These are phyloP conservation scores for Planococcus citri DNA, from an alignment of 1,140 invertebrate genomes.

Conservation along the genomic window DNA sequence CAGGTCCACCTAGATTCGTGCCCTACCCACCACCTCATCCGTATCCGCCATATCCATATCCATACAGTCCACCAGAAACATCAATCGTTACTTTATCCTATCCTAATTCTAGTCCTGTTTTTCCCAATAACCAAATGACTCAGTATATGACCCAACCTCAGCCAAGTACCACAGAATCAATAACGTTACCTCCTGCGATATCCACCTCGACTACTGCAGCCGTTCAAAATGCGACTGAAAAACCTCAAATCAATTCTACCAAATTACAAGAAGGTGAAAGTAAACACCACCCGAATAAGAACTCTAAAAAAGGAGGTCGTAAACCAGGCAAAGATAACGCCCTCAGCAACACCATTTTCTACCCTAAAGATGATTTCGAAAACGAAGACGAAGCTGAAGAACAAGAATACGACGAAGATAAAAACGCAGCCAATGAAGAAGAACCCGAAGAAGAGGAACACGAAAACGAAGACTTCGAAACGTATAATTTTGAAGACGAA, in stretches of 20 bases:
- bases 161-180: background rate
- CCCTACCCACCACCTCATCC: background rate
- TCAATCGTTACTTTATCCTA: conserved; percentile 9
- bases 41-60: background rate
- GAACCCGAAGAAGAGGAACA: background rate
- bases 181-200: background rate
- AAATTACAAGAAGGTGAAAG: background rate
- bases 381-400: conserved; percentile 13
- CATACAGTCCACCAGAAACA: background rate
- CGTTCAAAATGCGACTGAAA: background rate
- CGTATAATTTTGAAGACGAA: background rate
- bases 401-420: conserved; percentile 18
- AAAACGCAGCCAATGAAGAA: background rate
- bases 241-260: background rate
- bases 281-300: background rate
- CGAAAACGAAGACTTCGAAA: conserved; percentile 16
- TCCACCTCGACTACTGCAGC: background rate
- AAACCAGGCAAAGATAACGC: background rate
- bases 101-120: background rate
- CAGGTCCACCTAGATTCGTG: background rate
- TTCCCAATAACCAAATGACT: background rate
- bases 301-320: background rate
- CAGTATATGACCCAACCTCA: background rate
- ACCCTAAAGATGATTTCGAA: background rate
- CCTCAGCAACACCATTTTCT: background rate